phyloP scores from a whole-genome alignment of 2,888 invertebrate genomes.

The Campoletis raptor region DNA sequence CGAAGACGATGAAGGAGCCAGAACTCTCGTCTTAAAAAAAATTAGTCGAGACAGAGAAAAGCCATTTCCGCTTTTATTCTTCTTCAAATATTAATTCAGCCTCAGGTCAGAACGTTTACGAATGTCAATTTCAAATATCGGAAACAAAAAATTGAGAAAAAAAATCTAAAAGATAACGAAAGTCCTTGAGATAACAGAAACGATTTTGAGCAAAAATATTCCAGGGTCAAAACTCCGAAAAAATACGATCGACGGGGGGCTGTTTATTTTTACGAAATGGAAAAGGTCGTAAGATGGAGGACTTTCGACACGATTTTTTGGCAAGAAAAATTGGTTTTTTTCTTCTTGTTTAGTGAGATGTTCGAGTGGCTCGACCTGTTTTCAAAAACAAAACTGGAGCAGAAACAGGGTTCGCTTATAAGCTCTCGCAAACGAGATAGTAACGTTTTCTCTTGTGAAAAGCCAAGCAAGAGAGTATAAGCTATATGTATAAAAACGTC shows the following conservation, averaged over 20 bases:
- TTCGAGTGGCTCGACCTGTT: conserved; percentile 19
- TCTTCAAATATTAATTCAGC: background rate
- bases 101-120: background rate
- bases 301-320: conserved; percentile 1
- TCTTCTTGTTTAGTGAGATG: background rate
- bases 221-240: background rate
- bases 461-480: conserved; percentile 17
- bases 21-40: conserved; percentile 18
- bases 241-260: background rate
- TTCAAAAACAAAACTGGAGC: conserved; percentile 38
- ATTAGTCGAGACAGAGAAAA: background rate
- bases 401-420: conserved; percentile 25
- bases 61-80: background rate
- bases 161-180: background rate
- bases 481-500: background rate
- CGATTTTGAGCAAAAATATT: background rate
- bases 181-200: background rate
- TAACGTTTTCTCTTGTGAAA: conserved; percentile 54
- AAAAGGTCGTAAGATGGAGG: conserved; percentile 1
- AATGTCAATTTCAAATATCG: background rate
- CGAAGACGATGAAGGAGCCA: conserved; percentile 9
- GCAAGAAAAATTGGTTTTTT: conserved; percentile 21
- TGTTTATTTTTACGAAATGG: background rate
- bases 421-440: conserved; percentile 42
- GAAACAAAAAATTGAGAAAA: background rate